Conservation (phyloP, 2,888 invertebrate genomes). For the Taenaris catops region DNA sequence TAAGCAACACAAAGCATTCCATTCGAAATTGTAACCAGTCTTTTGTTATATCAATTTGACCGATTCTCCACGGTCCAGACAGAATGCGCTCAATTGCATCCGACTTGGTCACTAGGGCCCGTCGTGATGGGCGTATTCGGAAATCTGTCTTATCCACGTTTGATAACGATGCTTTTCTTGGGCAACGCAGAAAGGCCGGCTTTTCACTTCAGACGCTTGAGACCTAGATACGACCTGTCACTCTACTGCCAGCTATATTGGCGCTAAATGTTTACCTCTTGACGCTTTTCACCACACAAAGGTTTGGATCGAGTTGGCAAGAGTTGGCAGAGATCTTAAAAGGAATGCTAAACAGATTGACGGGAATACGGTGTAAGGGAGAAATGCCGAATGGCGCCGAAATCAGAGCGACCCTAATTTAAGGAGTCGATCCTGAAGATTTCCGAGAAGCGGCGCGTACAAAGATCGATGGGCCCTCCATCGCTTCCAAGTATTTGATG, state of each 20-base stretch:
- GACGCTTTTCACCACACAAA: too few relatives aligned
- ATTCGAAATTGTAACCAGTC: conserved; percentile 23
- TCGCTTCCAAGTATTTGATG: conserved; percentile 31
- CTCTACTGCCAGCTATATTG: too few relatives aligned
- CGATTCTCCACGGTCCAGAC: conserved; percentile 66
- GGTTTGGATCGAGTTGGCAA: too few relatives aligned
- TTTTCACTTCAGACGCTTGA: too few relatives aligned
- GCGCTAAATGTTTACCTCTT: too few relatives aligned
- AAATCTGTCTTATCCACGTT: too few relatives aligned
- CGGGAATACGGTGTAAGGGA: neutral
- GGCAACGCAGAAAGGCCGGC: too few relatives aligned
- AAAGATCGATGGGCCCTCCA: conserved; percentile 30
- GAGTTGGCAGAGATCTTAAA: too few relatives aligned
- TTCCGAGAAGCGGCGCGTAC: conserved; percentile 31
- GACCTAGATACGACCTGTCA: too few relatives aligned
- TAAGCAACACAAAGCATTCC: conserved; percentile 16
- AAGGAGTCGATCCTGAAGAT: conserved; percentile 20
- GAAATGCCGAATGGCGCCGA: conserved; percentile 20
- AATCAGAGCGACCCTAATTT: conserved; percentile 18
- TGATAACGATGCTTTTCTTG: too few relatives aligned
- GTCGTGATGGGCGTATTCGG: too few relatives aligned
- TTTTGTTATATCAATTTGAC: conserved; percentile 46
- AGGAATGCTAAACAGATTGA: too few relatives aligned
- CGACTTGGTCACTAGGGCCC: conserved; percentile 61
- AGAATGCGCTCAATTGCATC: conserved; percentile 63